Evolutionary conservation across 2,888 invertebrate genomes (phyloP).

Genomic region (Thelaira solivaga): DNA sequence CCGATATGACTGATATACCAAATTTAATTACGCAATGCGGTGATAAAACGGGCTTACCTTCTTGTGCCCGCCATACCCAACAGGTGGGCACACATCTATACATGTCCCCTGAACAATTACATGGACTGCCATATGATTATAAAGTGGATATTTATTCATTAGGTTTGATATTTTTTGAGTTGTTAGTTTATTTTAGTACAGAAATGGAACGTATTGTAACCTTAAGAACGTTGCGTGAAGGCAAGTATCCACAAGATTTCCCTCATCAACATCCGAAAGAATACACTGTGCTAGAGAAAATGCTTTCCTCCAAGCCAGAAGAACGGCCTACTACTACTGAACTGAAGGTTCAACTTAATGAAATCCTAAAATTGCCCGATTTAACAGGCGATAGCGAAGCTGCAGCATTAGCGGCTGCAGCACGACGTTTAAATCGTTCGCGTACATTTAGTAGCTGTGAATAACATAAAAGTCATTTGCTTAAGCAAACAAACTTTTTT

Average conservation of each 20-base stretch:
- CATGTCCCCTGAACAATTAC: constrained; percentile 97
- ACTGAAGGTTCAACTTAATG: constrained; percentile 77
- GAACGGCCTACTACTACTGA: constrained; percentile 87
- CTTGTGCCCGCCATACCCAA: constrained; percentile 79
- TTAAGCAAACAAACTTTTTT: constrained; percentile 3
- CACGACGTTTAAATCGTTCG: constrained; percentile 69
- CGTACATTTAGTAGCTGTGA: constrained; percentile 71
- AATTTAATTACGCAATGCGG: constrained; percentile 72
- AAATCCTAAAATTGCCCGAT: constrained; percentile 69
- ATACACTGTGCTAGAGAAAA: constrained; percentile 83
- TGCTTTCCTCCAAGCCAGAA: constrained; percentile 86
- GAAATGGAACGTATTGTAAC: constrained; percentile 91
- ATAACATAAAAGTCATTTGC: constrained; percentile 48
- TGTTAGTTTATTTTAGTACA: constrained; percentile 92
- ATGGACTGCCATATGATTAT: constrained; percentile 86
- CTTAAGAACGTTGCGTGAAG: constrained; percentile 82
- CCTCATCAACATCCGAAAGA: constrained; percentile 82
- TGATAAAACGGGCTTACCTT: constrained; percentile 70
- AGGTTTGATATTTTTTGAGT: constrained; percentile 95
- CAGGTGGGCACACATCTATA: constrained; percentile 93
- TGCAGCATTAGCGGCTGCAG: constrained; percentile 66
- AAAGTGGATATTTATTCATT: constrained; percentile 97
- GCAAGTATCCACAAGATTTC: constrained; percentile 85
- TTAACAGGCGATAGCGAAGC: constrained; percentile 64
- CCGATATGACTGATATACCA: constrained; percentile 84